Evolutionary conservation across 2,888 invertebrate species (phyloP), one percentile per base, ranked within the genome.

Genomic region (Flexamia atlantica): DNA sequence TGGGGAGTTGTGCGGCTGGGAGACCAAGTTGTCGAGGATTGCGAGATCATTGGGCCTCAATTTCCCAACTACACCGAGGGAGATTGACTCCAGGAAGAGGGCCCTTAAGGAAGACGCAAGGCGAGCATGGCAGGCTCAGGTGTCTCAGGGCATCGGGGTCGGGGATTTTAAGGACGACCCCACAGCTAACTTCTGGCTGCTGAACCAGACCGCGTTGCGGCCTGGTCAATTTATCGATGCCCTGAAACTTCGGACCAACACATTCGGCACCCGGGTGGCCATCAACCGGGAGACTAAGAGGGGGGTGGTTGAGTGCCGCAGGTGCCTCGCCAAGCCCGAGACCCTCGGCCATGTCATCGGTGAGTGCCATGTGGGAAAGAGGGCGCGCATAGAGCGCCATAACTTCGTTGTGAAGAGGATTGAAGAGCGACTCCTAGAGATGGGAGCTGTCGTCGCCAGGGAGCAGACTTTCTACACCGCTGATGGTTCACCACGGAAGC

Each of bases 141-240:
- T 12, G 0, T 17, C 72, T 10, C 30, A 40, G 40, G 42, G 76
- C 14, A 4, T 3, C 0, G 50, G 50, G 36, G 64, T 23, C 20
- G 25, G 79, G 0, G 14, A 25, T 14, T 79, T 79, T 50, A 25
- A 17, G 0, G 12, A 79, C 25, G 25, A 79, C 50, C 20, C 79
- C 0, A 9, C 23, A 10, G 50, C 9, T 2, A 80, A 80, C 30
- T n/a, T 9, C 20, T 80, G 80, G 80, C 80, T 80, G 23, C 80
- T 36, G 1, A 60, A 80, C 32, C 80, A 74, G 46, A 9, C 28
- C 2, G 40, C 74, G 5, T 25, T 74, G 20, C n/a, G 23, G 4
- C 74, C 74, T 2, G 40, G 74, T 10, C 40, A 25, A 20, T 74
- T 23, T 20, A 74, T 74, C 4, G 72, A 81, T 10, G 86, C 86